phyloP scores from a whole-genome alignment of 2,113 vertebrate species.

The Ondatra zibethicus region DNA sequence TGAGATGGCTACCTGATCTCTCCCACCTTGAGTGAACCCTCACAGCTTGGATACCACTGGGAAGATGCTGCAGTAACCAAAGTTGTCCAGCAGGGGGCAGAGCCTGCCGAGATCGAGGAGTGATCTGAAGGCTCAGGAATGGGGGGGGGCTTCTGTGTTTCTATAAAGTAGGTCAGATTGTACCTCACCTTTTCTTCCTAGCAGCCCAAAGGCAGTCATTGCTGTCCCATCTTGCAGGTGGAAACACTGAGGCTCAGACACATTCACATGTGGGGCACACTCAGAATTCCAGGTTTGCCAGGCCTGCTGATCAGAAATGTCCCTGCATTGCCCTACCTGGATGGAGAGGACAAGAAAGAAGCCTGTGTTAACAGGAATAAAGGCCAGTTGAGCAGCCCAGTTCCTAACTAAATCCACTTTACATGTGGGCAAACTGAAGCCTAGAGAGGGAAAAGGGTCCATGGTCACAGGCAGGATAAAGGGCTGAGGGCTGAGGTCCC shows the following conservation, averaged over 20 bases:
- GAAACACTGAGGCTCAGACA: not conserved
- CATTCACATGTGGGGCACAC: not conserved
- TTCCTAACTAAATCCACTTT: not conserved
- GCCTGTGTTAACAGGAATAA: not conserved
- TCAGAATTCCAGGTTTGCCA: not conserved
- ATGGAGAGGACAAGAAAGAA: not conserved
- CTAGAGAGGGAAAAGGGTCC: not conserved
- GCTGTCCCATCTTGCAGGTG: not conserved
- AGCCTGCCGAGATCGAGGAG: no score
- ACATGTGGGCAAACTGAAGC: not conserved
- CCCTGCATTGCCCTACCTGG: not conserved
- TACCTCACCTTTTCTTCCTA: not conserved
- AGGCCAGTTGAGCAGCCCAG: not conserved
- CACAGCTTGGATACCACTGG: not conserved
- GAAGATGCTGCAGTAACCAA: not conserved
- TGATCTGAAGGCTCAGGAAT: not conserved
- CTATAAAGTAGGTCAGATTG: not conserved
- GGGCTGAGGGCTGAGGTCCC: not conserved
- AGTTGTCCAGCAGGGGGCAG: not conserved
- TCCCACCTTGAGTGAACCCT: not conserved
- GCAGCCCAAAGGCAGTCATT: not conserved
- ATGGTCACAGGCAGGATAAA: not conserved
- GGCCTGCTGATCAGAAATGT: not conserved
- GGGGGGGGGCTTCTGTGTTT: not conserved
- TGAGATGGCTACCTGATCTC: no score